Evolutionary conservation across 1,140 invertebrate species (phyloP), one percentile per base, ranked within the genome.

Genomic region (Bombus balteatus): DNA sequence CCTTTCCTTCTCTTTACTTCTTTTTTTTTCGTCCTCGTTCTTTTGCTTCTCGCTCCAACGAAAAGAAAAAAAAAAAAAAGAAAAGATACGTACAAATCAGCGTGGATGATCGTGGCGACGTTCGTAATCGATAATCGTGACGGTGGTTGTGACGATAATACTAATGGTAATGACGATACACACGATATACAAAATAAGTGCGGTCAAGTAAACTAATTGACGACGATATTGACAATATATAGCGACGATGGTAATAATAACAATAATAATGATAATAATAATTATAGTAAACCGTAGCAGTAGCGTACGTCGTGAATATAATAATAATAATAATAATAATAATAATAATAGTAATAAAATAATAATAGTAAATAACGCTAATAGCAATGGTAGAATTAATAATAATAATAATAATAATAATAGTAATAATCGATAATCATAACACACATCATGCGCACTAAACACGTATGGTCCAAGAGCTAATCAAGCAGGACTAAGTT

Each of bases 361-460:
- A 59, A 80, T 66, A 77, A 65, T 83, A 32, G 32, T 85, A n/a
- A 86, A 78, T 85, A 77, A 76, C 74, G 70, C 84, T 89, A 90
- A 87, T 71, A 78, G 57, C 83, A 85, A 78, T 62, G 88, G 72
- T 89, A 72, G 78, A 76, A 66, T 22, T 85, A 77, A 82, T 87
- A 87, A 88, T 79, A 76, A 32, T 32, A 32, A 32, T 32, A 32
- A 32, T 32, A 32, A 65, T 88, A 89, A 92, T 88, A 89, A 91
- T 88, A 73, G 87, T 86, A 88, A 83, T 92, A n/a, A 62, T 62
- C 12, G 25, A 89, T 89, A 89, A 91, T 92, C 87, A 88, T 91
- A 91, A 93, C 90, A 94, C 91, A 95, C 93, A 94, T 92, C 94
- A 94, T 95, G 94, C 94, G 93, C 93, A 93, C 92, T 94, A 95